Percentiles rank a stretch among this genome's conserved stretches.
Conservation (phyloP, 2,888 invertebrate genomes). For the Norana najaformis region DNA sequence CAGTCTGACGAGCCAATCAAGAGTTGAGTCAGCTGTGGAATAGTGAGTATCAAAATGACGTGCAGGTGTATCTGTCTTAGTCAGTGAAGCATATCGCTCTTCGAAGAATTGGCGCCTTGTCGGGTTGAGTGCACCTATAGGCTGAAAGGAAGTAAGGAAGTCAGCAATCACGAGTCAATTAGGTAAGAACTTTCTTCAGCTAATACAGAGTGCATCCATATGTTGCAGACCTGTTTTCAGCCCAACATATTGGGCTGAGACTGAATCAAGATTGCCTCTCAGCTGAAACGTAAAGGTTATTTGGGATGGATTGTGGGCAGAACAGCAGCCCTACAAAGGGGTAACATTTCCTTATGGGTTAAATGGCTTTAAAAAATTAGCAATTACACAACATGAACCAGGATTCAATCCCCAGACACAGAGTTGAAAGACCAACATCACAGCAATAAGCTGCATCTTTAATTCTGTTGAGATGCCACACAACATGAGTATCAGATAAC, state of each 20-base stretch:
- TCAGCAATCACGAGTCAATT: too few species aligned
- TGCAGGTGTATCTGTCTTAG: constrained; percentile 95
- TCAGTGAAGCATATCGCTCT: constrained; percentile 95
- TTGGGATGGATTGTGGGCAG: too few species aligned
- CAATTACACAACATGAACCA: not conserved
- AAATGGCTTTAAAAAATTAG: not conserved
- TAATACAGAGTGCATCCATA: too few species aligned
- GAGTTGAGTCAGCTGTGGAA: constrained; percentile 95
- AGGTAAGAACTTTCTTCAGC: not conserved
- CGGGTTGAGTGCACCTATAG: constrained; percentile 95
- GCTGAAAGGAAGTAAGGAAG: constrained; percentile 67
- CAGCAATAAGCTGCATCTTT: too few species aligned
- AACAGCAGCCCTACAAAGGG: not conserved
- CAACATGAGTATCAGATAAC: too few species aligned
- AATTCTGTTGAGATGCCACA: too few species aligned
- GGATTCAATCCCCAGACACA: not conserved
- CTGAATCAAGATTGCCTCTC: not conserved
- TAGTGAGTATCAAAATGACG: constrained; percentile 99
- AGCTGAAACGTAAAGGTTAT: not conserved
- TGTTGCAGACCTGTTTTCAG: not conserved
- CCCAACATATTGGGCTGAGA: not conserved
- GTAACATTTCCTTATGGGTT: not conserved
- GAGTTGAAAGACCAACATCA: not conserved
- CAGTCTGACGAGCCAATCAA: constrained; percentile 96
- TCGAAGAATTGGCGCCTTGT: constrained; percentile 93